Evolutionary conservation across 1,140 invertebrate species (phyloP), one percentile per base, ranked within the genome.

Genomic region (Tachypleus tridentatus): DNA sequence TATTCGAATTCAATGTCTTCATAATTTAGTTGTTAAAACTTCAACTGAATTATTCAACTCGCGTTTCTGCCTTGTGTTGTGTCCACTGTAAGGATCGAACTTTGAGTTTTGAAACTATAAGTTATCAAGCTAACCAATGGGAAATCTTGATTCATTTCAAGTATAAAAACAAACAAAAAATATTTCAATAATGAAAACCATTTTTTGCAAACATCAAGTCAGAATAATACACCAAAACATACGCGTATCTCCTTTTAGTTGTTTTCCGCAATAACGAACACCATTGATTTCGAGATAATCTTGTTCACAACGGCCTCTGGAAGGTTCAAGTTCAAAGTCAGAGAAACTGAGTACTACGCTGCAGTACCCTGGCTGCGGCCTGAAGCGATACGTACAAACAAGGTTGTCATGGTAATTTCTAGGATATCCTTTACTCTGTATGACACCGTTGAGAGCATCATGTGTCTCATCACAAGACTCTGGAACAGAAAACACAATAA

Each of bases 241-340:
- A 73, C 72, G 67, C 50, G 67, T 72, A 58, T 67, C 65, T 49
- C 67, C 68, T 48, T 67, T 9, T 11, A 72, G 63, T 49, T 73
- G 71, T 49, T 63, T 65, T 8, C 72, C 72, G 63, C 72, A 73
- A 62, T 73, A 73, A 29, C 69, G 64, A 51, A 72, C 64, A n/a
- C 70, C 68, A 60, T 73, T 71, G n/a, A 73, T 66, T 60, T 71
- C 67, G 49, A 73, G 51, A 57, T 68, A 73, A 50, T 73, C 72
- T 3, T 60, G 57, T 48, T 66, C 66, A 60, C 72, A 73, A 4
- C 57, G 57, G 2, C 67, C 65, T 52, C 66, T 67, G 9, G 65
- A 62, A 0, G 69, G 47, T 11, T 72, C 70, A 4, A 73, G 57
- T 4, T 62, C 50, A 58, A 73, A 73, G 49, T 72, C 64, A 47